These are phyloP conservation scores for Chaetorhynchus papuensis DNA, from an alignment of 2,113 vertebrate species.

Conservation along the genomic window DNA sequence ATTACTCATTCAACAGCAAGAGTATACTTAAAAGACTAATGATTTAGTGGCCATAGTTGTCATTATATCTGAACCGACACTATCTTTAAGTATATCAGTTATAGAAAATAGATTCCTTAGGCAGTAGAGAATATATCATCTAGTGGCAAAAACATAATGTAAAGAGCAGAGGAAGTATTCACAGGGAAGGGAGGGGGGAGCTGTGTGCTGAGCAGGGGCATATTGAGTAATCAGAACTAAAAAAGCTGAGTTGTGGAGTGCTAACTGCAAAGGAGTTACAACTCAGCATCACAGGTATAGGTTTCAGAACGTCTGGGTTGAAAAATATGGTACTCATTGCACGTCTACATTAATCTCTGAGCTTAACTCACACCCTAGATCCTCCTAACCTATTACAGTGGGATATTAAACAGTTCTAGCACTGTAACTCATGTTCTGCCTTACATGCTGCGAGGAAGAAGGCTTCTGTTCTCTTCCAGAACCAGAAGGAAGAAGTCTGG, in stretches of 20 bases:
- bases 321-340: neutral
- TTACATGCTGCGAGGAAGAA: neutral
- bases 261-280: neutral
- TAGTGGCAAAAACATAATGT: constrained; percentile 19
- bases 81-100: constrained; percentile 20
- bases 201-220: neutral
- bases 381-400: neutral
- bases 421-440: neutral
- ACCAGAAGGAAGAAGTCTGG: neutral
- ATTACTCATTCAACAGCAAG: constrained; percentile 34
- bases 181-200: neutral
- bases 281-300: neutral
- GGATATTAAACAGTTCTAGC: neutral
- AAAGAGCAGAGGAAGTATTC: constrained; percentile 24
- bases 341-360: neutral
- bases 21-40: constrained; percentile 18
- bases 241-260: neutral
- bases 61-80: constrained; percentile 1
- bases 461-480: neutral
- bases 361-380: neutral
- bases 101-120: constrained; percentile 57
- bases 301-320: neutral
- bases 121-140: constrained; percentile 50
- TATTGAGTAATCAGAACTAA: neutral
- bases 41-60: constrained; percentile 14